Evolutionary conservation across 1,140 invertebrate species (phyloP).

Genomic region (Amphibalanus amphitrite): DNA sequence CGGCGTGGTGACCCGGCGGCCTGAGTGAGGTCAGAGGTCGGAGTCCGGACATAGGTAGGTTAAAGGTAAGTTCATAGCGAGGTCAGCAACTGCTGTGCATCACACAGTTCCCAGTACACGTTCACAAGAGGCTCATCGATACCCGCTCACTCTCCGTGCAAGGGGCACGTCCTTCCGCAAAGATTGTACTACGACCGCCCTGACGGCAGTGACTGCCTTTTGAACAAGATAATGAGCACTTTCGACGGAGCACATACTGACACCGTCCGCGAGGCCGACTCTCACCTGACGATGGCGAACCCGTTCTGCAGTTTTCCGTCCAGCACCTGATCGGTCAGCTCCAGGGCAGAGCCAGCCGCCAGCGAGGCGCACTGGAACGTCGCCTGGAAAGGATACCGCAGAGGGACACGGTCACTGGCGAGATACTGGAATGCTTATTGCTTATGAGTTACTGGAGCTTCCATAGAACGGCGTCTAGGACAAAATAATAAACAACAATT

Average conservation of each 20-base stretch:
- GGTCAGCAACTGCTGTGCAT: no score
- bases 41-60: background rate
- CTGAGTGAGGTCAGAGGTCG: background rate
- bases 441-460: no score
- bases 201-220: no score
- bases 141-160: no score
- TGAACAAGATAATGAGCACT: no score
- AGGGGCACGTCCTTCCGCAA: no score
- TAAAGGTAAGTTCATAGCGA: background rate
- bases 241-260: no score
- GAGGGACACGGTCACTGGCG: slow-evolving; percentile 63
- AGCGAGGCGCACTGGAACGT: slow-evolving; percentile 47
- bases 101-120: no score
- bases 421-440: no score
- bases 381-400: slow-evolving; percentile 39
- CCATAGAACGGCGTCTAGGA: background rate
- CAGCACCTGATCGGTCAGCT: slow-evolving; percentile 27
- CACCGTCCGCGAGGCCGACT: no score
- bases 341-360: slow-evolving; percentile 53
- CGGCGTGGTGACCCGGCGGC: slow-evolving; percentile 38
- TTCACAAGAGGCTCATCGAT: no score
- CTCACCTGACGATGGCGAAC: background rate
- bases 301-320: background rate
- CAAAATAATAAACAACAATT: background rate
- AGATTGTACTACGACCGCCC: no score